Percentiles rank a stretch among this genome's conserved stretches.
Conservation (phyloP, 1,140 invertebrate species). For the Nomia melanderi region DNA sequence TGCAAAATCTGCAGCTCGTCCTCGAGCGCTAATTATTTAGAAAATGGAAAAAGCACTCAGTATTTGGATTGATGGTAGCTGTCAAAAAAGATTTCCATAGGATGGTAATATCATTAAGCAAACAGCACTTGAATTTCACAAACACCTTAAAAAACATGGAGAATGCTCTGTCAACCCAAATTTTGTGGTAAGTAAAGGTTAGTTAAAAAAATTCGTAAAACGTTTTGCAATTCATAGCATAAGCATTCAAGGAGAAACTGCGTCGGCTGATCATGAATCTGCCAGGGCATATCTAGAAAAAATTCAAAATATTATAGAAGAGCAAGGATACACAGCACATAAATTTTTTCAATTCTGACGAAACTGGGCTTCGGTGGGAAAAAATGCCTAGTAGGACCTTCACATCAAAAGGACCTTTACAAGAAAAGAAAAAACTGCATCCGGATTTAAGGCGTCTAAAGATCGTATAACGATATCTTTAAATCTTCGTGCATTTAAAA, state of each 20-base stretch:
- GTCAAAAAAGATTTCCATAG: background rate
- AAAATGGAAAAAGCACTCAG: constrained; percentile 27
- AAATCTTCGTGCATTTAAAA: background rate
- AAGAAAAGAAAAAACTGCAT: background rate
- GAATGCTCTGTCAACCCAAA: background rate
- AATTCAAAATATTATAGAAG: background rate
- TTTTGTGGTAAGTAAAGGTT: background rate
- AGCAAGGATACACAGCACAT: background rate
- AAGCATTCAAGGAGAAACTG: constrained; percentile 69
- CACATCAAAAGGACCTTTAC: too few relatives aligned
- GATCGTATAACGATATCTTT: constrained; percentile 65
- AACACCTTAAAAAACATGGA: constrained; percentile 25
- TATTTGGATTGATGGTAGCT: constrained; percentile 5
- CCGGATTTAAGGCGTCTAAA: constrained; percentile 71
- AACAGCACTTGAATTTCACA: constrained; percentile 9
- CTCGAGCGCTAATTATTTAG: background rate
- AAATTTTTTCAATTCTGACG: constrained; percentile 9
- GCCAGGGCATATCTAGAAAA: constrained; percentile 12
- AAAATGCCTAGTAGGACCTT: constrained; percentile 9
- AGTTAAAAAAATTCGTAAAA: background rate
- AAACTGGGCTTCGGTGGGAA: constrained; percentile 74
- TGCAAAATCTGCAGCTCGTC: background rate
- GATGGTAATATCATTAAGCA: background rate
- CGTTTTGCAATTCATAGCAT: constrained; percentile 31
- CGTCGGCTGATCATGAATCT: constrained; percentile 65